A percentile compares a stretch with the other conserved stretches of the same genome.
Evolutionary conservation across 2,113 vertebrate species (phyloP).

Genomic region (Otus sunia): DNA sequence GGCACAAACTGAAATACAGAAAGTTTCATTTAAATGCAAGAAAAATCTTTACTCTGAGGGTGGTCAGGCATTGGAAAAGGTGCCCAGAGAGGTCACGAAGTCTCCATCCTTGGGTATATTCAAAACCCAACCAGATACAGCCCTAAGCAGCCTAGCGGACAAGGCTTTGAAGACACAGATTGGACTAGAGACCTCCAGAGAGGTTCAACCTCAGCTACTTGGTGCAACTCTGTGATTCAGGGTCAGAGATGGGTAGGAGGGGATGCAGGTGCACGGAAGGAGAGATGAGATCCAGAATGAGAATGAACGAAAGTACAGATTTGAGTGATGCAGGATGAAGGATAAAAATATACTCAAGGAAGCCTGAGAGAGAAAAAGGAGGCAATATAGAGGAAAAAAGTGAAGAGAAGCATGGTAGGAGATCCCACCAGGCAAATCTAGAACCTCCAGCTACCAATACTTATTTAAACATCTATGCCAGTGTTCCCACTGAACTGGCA

Average conservation of each 20-base stretch:
- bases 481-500: background rate
- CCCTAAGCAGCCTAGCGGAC: background rate
- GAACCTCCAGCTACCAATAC: background rate
- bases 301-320: background rate
- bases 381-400: background rate
- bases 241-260: background rate
- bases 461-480: background rate
- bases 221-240: background rate
- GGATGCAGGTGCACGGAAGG: background rate
- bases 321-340: background rate
- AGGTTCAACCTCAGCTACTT: background rate
- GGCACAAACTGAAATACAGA: background rate
- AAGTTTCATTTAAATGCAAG: background rate
- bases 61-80: background rate
- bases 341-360: background rate
- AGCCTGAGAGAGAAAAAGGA: background rate
- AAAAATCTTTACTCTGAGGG: background rate
- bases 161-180: background rate
- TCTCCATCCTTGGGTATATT: background rate
- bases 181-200: background rate
- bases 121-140: fast-evolving
- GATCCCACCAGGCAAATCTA: background rate
- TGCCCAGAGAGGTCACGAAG: background rate
- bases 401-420: background rate
- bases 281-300: background rate